Evolutionary conservation across 2,797 vertebrate species (phyloP).

Genomic region (Neosalanx taihuensis): DNA sequence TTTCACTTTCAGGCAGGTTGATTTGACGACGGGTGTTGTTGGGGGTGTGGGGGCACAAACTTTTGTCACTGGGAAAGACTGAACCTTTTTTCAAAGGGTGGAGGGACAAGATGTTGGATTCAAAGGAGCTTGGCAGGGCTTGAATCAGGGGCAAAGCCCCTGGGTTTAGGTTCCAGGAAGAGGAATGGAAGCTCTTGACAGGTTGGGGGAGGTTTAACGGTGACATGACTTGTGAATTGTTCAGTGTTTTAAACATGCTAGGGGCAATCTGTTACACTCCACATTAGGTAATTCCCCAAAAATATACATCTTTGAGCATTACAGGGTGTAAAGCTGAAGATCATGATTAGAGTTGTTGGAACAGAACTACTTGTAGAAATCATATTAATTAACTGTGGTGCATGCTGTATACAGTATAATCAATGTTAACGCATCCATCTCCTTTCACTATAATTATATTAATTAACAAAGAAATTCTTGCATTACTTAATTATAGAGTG

Average conservation of each 20-base stretch:
- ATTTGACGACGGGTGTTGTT: neutral
- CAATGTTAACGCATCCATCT: too few species aligned
- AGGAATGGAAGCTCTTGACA: conserved; percentile 40
- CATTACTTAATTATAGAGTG: too few species aligned
- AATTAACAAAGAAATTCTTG: too few species aligned
- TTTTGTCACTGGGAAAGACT: neutral
- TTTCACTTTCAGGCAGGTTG: neutral
- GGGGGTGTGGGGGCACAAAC: neutral
- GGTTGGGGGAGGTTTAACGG: conserved; percentile 23
- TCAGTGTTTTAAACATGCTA: conserved; percentile 6
- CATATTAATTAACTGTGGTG: too few species aligned
- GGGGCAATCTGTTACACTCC: neutral
- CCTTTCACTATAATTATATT: too few species aligned
- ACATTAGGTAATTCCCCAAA: neutral
- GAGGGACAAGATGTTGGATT: conserved; percentile 32
- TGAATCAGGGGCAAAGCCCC: conserved; percentile 38
- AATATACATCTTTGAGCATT: too few species aligned
- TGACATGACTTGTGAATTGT: conserved; percentile 34
- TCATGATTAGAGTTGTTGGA: too few species aligned
- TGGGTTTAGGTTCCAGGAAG: conserved; percentile 40
- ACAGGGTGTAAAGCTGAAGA: too few species aligned
- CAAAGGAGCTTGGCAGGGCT: conserved; percentile 37
- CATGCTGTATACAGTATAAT: too few species aligned
- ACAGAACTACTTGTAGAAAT: too few species aligned
- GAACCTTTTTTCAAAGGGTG: conserved; percentile 8